These are phyloP conservation scores for Parapsyche elsis DNA, from an alignment of 1,140 invertebrate species.

Conservation along the genomic window DNA sequence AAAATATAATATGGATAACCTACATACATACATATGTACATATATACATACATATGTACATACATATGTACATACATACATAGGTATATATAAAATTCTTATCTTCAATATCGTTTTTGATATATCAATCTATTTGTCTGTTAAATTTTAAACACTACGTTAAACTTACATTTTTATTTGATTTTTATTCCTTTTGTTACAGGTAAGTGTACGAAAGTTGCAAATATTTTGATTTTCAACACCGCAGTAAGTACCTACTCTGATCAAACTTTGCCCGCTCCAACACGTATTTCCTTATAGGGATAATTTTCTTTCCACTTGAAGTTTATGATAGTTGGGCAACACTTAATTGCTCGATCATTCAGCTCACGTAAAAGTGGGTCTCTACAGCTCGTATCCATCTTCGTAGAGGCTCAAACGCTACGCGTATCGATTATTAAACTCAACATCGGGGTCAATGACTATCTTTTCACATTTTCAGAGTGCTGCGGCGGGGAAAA, in stretches of 20 bases:
- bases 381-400: slow-evolving; percentile 9
- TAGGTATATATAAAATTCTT: neutral
- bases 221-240: too few species aligned
- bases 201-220: neutral
- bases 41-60: neutral
- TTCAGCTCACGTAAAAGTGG: slow-evolving; percentile 28
- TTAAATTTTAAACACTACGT: too few species aligned
- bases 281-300: too few species aligned
- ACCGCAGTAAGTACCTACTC: too few species aligned
- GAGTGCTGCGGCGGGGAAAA: too few species aligned
- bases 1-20: too few species aligned
- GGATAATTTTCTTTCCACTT: neutral
- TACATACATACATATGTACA: too few species aligned
- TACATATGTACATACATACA: neutral
- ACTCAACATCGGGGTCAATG: slow-evolving; percentile 3
- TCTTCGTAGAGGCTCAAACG: slow-evolving; percentile 19
- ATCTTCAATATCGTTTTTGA: too few species aligned
- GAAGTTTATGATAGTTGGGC: neutral
- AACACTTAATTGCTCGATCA: slow-evolving; percentile 26
- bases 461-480: slow-evolving; percentile 11
- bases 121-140: too few species aligned
- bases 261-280: too few species aligned
- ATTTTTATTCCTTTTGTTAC: slow-evolving; percentile 7
- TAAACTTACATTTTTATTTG: too few species aligned
- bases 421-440: slow-evolving; percentile 41